Evolutionary conservation across 2,888 invertebrate species (phyloP), one percentile per base, ranked within the genome.

Genomic region (Antitype chi): DNA sequence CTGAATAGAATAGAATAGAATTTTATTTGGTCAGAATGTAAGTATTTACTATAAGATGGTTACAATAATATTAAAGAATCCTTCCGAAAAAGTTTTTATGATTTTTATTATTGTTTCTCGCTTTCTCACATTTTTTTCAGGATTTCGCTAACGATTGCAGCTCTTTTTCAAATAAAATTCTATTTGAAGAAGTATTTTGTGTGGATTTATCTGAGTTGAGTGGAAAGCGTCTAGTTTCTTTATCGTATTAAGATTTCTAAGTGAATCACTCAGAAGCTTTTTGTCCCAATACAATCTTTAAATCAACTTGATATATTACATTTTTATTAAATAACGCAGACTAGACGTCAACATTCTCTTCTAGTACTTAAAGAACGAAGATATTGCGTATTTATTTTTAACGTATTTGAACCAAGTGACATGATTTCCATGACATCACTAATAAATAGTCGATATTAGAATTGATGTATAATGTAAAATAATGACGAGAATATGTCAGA

Each of bases 131-230:
- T n/a, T n/a, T n/a, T n/a, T 62, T 64, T 47, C 25, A 20, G 20
- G 15, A 69, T 84, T 85, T 70, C 17, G 63, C 81, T 85, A 53
- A 72, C 52, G 32, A 70, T 82, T 76, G 77, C 59, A 70, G 57
- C 75, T 70, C 67, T 85, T 68, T 76, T 52, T 68, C 73, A 74
- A 85, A 83, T 70, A 53, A 32, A 63, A 52, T 77, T 70, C 72
- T 81, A 76, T 69, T 71, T 60, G 15, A 7, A 53, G 32, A 67
- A 53, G 25, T 17, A 57, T 80, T 84, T 80, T 70, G 43, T 70
- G 47, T n/a, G n/a, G 32, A 66, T n/a, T 70, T 79, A 62, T 59
- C 38, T 13, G 52, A 28, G n/a, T 69, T 57, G 55, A 62, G 28
- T 53, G 25, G 43, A 76, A n/a, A 59, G 8, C 8, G 43, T 66